Conservation (phyloP, 2,797 vertebrate species). For the Pelobates cultripes region DNA sequence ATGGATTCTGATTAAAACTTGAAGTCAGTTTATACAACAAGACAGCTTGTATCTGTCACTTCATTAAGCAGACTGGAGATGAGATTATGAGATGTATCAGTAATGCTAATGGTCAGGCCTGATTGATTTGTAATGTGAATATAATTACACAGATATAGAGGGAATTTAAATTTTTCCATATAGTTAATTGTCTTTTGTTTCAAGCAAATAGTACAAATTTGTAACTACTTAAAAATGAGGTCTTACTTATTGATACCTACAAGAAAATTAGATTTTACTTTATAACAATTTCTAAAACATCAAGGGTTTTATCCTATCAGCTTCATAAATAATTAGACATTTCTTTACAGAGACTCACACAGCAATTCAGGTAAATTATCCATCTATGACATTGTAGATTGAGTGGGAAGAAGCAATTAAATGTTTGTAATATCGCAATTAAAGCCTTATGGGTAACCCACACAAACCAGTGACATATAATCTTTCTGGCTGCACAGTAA, state of each 20-base stretch:
- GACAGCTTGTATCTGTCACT: constrained; percentile 61
- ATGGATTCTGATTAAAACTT: constrained; percentile 63
- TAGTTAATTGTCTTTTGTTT: constrained; percentile 42
- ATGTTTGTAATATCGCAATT: too few species aligned
- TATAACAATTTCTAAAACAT: neutral
- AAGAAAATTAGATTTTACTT: neutral
- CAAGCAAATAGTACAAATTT: constrained; percentile 1
- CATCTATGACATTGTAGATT: too few species aligned
- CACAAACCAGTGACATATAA: too few species aligned
- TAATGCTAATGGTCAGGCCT: constrained; percentile 62
- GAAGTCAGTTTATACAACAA: constrained; percentile 61
- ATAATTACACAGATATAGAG: constrained; percentile 65
- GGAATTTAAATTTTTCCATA: constrained; percentile 54
- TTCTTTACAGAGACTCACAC: too few species aligned
- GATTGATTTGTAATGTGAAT: constrained; percentile 72
- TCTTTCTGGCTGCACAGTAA: too few species aligned
- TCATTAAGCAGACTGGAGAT: constrained; percentile 59
- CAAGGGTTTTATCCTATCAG: too few species aligned
- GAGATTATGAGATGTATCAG: constrained; percentile 59
- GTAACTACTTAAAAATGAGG: neutral
- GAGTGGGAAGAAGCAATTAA: too few species aligned
- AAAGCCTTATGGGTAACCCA: too few species aligned
- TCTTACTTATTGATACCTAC: neutral
- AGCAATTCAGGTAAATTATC: too few species aligned
- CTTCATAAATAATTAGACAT: too few species aligned